These are phyloP conservation scores for Holacanthus passer DNA, from an alignment of 2,113 vertebrate species.

Conservation along the genomic window DNA sequence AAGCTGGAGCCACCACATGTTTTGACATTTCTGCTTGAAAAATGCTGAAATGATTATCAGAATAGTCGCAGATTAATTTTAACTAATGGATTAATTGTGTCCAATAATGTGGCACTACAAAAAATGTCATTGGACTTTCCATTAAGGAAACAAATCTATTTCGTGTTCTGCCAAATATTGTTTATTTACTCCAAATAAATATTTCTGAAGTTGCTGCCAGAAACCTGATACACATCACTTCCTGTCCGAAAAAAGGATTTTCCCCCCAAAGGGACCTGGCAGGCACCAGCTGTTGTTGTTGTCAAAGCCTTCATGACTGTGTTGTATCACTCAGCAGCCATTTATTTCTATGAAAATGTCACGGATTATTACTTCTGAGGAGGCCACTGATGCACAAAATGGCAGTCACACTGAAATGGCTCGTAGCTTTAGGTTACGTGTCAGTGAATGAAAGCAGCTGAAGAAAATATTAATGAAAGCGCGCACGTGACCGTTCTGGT, in stretches of 20 bases:
- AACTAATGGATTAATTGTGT: not conserved
- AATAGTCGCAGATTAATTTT: not conserved
- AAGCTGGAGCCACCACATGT: not conserved
- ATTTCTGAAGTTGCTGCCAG: not conserved
- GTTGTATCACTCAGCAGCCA: constrained; percentile 21
- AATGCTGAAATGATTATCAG: not conserved
- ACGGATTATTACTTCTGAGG: constrained; percentile 48
- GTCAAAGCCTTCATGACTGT: constrained; percentile 19
- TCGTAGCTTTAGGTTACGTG: constrained; percentile 51
- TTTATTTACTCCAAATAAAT: not conserved
- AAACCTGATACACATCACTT: constrained; percentile 26
- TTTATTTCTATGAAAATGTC: constrained; percentile 59
- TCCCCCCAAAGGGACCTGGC: constrained; percentile 10
- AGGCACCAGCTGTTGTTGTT: constrained; percentile 30
- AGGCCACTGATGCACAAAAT: constrained; percentile 56
- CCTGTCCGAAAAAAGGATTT: constrained; percentile 17
- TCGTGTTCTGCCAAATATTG: not conserved
- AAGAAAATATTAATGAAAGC: constrained; percentile 67
- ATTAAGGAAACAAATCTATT: not conserved
- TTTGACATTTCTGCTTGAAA: not conserved
- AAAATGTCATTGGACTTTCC: not conserved
- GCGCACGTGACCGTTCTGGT: constrained; percentile 28
- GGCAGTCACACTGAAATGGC: constrained; percentile 46
- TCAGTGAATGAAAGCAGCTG: constrained; percentile 61
- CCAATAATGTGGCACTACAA: not conserved